phyloP scores from a whole-genome alignment of 2,797 vertebrate species.

The Anguilla megastoma region DNA sequence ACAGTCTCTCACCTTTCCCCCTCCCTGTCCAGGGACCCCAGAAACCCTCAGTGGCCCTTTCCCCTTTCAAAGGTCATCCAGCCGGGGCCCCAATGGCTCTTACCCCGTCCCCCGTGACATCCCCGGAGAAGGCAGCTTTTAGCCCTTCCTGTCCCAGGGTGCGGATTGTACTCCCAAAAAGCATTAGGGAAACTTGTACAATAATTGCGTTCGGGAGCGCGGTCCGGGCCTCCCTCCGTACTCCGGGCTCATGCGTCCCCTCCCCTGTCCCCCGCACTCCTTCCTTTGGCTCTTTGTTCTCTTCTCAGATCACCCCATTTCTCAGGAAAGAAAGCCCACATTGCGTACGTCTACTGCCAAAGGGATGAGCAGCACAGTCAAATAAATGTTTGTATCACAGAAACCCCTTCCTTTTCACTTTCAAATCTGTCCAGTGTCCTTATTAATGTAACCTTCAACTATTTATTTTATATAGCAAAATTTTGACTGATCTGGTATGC shows the following conservation, averaged over 20 bases:
- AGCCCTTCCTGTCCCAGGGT: slow-evolving; percentile 27
- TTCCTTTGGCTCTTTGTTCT: neutral
- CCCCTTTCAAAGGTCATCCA: slow-evolving; percentile 30
- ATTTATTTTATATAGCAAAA: neutral
- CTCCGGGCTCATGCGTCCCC: slow-evolving; percentile 32
- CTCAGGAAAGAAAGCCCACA: neutral
- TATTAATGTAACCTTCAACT: neutral
- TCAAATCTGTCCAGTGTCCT: neutral
- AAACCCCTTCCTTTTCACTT: neutral
- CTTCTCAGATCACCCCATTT: neutral
- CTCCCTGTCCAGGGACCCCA: slow-evolving; percentile 16
- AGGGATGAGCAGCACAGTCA: neutral
- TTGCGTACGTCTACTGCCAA: neutral
- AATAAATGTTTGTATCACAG: neutral
- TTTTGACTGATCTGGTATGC: neutral
- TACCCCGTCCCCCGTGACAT: neutral
- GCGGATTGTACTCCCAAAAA: slow-evolving; percentile 20
- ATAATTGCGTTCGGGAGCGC: slow-evolving; percentile 35
- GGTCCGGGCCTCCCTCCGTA: slow-evolving; percentile 15
- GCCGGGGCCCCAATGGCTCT: neutral
- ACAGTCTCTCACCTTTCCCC: slow-evolving; percentile 33
- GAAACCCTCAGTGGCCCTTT: slow-evolving; percentile 25
- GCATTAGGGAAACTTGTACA: slow-evolving; percentile 29
- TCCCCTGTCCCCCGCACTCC: slow-evolving; percentile 31
- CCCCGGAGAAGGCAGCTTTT: slow-evolving; percentile 30